Evolutionary conservation across 2,888 invertebrate species (phyloP), one percentile per base, ranked within the genome.

Genomic region (Meliscaeva auricollis): DNA sequence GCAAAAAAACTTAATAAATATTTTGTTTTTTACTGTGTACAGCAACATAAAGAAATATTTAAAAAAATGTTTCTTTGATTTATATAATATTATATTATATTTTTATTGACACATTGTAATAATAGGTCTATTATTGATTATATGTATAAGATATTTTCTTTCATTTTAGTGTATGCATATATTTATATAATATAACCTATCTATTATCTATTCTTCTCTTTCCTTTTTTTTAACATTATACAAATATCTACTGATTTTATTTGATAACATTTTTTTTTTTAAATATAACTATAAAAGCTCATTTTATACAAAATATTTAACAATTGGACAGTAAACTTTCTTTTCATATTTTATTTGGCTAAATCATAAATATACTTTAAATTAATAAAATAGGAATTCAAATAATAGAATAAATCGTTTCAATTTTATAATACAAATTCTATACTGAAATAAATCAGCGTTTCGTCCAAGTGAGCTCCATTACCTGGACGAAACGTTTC

Each of bases 271-370:
- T 60, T 5, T 62, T 62, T 35, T 30, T 38, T 64, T 50, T 62
- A 20, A 69, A 72, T 75, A 80, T 76, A 72, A 76, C 70, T 62
- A 68, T 76, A 81, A 41, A 85, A 85, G 85, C 85, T 85, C 85
- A 75, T 85, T 62, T 69, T 84, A 56, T 80, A 74, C 32, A 66
- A 74, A 56, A 46, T 66, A 68, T 68, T 66, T 56, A 81, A 85
- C 85, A 81, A 69, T 77, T 81, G 85, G 85, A 80, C 85, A 77
- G 38, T 75, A 38, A 48, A 68, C 50, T 38, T 35, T 60, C 1
- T 15, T 38, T 62, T 9, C 3, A 30, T 17, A 38, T 38, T 20
- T 38, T 48, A 5, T 38, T 66, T 17, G 38, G 17, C 56, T 58
- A 60, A 41, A 84, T n/a, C 20, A n/a, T 20, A 41, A 22, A 41